Conservation (phyloP, 1,140 invertebrate genomes). For the Physella acuta region DNA sequence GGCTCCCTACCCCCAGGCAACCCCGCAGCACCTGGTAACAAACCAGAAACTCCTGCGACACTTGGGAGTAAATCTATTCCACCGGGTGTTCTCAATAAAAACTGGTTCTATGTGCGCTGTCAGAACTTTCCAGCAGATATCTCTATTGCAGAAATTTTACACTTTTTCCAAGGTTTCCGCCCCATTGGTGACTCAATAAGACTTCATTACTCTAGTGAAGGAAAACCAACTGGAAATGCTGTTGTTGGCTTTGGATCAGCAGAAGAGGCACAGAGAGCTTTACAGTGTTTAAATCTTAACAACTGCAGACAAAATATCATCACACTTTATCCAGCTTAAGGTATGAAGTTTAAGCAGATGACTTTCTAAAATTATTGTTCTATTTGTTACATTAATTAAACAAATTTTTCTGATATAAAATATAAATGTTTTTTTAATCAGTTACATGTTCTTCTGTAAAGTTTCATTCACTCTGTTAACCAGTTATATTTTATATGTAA, state of each 20-base stretch:
- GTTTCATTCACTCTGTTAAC: too few species aligned
- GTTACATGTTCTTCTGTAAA: too few species aligned
- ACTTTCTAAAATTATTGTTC: too few species aligned
- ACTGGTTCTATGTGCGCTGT: slow-evolving; percentile 36
- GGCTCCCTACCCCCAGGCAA: background rate
- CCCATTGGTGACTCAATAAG: slow-evolving; percentile 52
- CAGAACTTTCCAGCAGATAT: slow-evolving; percentile 85
- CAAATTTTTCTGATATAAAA: too few species aligned
- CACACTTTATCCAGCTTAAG: slow-evolving; percentile 25
- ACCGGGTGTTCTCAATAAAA: slow-evolving; percentile 33
- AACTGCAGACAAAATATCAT: slow-evolving; percentile 33
- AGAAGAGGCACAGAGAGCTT: slow-evolving; percentile 74
- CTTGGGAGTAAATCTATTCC: slow-evolving; percentile 27
- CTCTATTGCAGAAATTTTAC: slow-evolving; percentile 80
- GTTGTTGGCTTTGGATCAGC: slow-evolving; percentile 78
- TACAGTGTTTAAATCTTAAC: slow-evolving; percentile 63
- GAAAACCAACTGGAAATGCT: slow-evolving; percentile 81
- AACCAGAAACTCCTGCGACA: slow-evolving; percentile 15
- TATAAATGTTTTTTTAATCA: too few species aligned
- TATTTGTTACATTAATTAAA: too few species aligned
- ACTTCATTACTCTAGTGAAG: slow-evolving; percentile 44
- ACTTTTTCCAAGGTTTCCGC: slow-evolving; percentile 71
- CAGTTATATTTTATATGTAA: too few species aligned
- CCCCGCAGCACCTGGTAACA: background rate
- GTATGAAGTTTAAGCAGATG: too few species aligned